phyloP scores from a whole-genome alignment of 2,113 vertebrate species.

The Galbula dea region DNA sequence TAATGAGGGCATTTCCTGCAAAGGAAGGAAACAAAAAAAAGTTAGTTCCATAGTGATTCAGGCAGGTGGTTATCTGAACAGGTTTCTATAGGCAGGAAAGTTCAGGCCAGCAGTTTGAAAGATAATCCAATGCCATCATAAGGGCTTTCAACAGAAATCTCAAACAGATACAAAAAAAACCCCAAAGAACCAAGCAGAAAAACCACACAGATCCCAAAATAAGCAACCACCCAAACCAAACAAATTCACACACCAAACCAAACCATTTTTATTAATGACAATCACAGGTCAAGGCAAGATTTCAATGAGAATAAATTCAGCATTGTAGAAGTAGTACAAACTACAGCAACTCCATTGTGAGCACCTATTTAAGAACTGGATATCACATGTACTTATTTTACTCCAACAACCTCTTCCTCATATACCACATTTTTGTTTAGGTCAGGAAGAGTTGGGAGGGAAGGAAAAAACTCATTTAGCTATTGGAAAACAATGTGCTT shows the following conservation, averaged over 20 bases:
- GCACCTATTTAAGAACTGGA: not conserved
- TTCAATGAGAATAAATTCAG: not conserved
- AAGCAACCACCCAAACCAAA: not conserved
- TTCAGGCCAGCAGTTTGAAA: not conserved
- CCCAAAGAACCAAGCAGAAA: not conserved
- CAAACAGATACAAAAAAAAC: not conserved
- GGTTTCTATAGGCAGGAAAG: not conserved
- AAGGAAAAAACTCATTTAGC: not conserved
- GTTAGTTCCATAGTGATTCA: not conserved
- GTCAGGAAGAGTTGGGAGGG: not conserved
- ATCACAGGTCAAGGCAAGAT: not conserved
- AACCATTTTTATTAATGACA: not conserved
- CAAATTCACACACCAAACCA: not conserved
- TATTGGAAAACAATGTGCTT: not conserved
- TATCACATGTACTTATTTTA: not conserved
- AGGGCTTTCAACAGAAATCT: not conserved
- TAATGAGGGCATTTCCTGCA: slow-evolving; percentile 94
- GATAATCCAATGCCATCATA: not conserved
- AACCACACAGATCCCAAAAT: not conserved
- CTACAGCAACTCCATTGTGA: not conserved
- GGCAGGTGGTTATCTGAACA: slow-evolving; percentile 1
- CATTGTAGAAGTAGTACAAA: not conserved
- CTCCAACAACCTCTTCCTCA: not conserved
- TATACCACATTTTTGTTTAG: not conserved
- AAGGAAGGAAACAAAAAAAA: not conserved